phyloP scores from a whole-genome alignment of 1,140 invertebrate genomes.

The Euglossa dilemma region DNA sequence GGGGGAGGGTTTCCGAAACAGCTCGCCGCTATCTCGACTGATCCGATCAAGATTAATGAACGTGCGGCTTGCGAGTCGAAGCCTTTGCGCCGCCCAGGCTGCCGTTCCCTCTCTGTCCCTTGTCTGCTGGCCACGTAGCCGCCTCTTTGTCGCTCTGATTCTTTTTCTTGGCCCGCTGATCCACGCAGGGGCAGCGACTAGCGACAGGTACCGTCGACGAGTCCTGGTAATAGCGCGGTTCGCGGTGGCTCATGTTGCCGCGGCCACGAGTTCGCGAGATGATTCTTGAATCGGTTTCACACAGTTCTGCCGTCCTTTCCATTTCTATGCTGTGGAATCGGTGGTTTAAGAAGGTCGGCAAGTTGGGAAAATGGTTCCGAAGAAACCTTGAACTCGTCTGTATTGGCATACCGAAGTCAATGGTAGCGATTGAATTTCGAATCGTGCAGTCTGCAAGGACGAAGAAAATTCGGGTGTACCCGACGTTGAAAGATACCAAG shows the following conservation, averaged over 20 bases:
- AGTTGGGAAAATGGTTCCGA: no score
- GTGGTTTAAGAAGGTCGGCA: no score
- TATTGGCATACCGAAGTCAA: no score
- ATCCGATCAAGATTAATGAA: conserved; percentile 82
- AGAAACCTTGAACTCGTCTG: no score
- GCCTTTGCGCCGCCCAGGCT: conserved; percentile 76
- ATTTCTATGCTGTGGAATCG: no score
- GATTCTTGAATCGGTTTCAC: not conserved
- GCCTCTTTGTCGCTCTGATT: conserved; percentile 20
- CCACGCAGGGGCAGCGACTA: conserved; percentile 73
- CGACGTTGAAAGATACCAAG: no score
- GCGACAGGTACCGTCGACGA: conserved; percentile 76
- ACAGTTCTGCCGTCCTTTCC: not conserved
- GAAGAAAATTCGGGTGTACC: no score
- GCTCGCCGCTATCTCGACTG: conserved; percentile 81
- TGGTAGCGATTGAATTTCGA: no score
- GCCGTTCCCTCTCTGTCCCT: conserved; percentile 52
- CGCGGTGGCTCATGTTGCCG: conserved; percentile 62
- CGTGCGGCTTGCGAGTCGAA: conserved; percentile 78
- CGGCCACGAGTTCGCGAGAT: not conserved
- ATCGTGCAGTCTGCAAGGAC: no score
- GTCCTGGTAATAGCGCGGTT: conserved; percentile 73
- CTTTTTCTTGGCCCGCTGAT: conserved; percentile 42
- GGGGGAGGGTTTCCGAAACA: conserved; percentile 79
- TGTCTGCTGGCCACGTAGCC: not conserved